These are phyloP conservation scores for Drosophila melanosoma DNA, from an alignment of 2,888 invertebrate genomes.

Conservation along the genomic window DNA sequence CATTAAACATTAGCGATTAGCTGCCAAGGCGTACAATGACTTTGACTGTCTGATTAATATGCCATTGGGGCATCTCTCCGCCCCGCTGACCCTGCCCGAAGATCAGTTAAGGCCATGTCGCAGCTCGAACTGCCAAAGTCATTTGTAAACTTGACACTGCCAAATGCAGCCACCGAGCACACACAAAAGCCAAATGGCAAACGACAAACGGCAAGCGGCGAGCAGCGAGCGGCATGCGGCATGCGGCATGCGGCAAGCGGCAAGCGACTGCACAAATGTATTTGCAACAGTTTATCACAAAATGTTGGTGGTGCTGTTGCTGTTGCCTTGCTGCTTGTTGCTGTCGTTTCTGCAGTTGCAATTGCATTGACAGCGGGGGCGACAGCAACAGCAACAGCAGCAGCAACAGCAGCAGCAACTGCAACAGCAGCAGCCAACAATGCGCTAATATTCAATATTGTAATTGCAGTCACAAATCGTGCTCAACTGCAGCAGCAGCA, in stretches of 20 bases:
- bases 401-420: constrained; percentile 34
- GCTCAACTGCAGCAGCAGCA: constrained; percentile 33
- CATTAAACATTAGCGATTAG: constrained; percentile 46
- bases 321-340: constrained; percentile 34
- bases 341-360: constrained; percentile 44
- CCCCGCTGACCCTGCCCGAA: constrained; percentile 7
- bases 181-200: constrained; percentile 57
- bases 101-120: constrained; percentile 68
- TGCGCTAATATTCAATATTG: constrained; percentile 82
- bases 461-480: constrained; percentile 81
- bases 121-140: constrained; percentile 62
- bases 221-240: constrained; percentile 1
- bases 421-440: constrained; percentile 59
- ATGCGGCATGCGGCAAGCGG: constrained; percentile 11
- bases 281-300: constrained; percentile 78
- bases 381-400: constrained; percentile 31
- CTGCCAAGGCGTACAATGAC: constrained; percentile 65
- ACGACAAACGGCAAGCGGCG: background rate
- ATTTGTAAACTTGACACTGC: constrained; percentile 74
- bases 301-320: constrained; percentile 48
- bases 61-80: constrained; percentile 24
- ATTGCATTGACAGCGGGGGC: constrained; percentile 73
- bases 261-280: constrained; percentile 71
- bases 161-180: constrained; percentile 62
- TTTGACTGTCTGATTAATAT: constrained; percentile 68